Evolutionary conservation across 2,888 invertebrate genomes (phyloP).

Genomic region (Papilio protenor): DNA sequence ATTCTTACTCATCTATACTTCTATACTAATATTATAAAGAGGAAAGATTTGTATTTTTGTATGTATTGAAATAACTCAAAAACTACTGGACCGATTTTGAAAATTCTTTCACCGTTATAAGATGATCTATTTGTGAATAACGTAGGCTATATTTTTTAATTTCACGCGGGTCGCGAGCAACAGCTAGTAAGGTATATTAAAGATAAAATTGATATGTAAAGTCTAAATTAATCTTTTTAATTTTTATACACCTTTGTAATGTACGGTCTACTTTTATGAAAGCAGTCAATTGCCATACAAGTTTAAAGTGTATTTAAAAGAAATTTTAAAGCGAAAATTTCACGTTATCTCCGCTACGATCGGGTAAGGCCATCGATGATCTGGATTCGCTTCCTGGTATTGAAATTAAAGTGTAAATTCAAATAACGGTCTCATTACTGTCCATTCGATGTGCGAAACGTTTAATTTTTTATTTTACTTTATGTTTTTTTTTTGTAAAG

Average conservation of each 20-base stretch:
- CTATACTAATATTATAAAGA: no score
- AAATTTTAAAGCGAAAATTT: slow-evolving; percentile 43
- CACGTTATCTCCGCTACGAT: slow-evolving; percentile 45
- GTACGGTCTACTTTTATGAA: background rate
- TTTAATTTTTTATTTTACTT: slow-evolving; percentile 6
- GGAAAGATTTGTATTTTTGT: no score
- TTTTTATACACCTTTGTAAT: background rate
- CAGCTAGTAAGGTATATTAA: no score
- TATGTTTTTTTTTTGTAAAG: slow-evolving; percentile 17
- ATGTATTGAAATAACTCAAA: no score
- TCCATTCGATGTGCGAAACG: slow-evolving; percentile 23
- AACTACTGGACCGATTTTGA: no score
- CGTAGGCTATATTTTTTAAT: no score
- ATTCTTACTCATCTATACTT: background rate
- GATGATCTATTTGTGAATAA: no score
- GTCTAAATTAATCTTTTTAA: no score
- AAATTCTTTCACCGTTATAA: no score
- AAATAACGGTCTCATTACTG: slow-evolving; percentile 42
- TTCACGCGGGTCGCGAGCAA: no score
- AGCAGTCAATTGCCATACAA: slow-evolving; percentile 30
- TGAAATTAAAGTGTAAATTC: slow-evolving; percentile 46
- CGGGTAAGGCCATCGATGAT: slow-evolving; percentile 41
- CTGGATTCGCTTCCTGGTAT: slow-evolving; percentile 45
- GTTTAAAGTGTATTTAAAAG: slow-evolving; percentile 29
- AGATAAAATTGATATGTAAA: background rate